These are phyloP conservation scores for Drosophila kanekoi DNA, from an alignment of 2,888 invertebrate species.

Conservation along the genomic window DNA sequence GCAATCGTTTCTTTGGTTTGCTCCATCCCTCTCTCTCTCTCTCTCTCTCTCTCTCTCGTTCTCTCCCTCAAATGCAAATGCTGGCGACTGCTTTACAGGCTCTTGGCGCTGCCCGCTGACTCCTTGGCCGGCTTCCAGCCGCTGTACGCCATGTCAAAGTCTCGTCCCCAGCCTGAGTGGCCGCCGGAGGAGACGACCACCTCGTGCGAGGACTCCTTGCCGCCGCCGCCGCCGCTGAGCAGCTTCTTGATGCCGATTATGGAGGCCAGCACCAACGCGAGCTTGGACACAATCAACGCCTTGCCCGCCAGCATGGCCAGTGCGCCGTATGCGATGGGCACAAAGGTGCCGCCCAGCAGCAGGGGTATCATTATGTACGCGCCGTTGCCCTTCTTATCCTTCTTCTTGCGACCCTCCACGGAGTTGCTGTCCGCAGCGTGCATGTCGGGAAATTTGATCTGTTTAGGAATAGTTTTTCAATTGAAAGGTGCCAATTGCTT, in stretches of 20 bases:
- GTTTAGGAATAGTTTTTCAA: background rate
- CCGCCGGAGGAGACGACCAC: constrained; percentile 90
- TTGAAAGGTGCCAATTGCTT: background rate
- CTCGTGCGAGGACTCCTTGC: constrained; percentile 89
- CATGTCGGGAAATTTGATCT: constrained; percentile 89
- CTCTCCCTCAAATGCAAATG: constrained; percentile 34
- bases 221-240: constrained; percentile 88
- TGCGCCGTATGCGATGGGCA: constrained; percentile 93
- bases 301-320: constrained; percentile 93
- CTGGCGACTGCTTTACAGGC: constrained; percentile 65
- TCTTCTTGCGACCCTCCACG: constrained; percentile 87
- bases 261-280: constrained; percentile 92
- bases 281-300: constrained; percentile 93
- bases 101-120: constrained; percentile 65
- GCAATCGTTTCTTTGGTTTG: constrained; percentile 75
- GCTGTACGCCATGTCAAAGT: constrained; percentile 88
- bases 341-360: constrained; percentile 91
- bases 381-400: constrained; percentile 88
- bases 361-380: constrained; percentile 92
- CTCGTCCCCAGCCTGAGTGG: constrained; percentile 91
- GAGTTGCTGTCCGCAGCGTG: constrained; percentile 80
- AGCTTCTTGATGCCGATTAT: constrained; percentile 95
- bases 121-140: constrained; percentile 85
- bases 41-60: background rate
- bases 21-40: constrained; percentile 8